Percentiles rank a stretch among this genome's conserved stretches.
phyloP scores from a whole-genome alignment of 30 jellyfish, hydroid and myxozoan genomes.

The Hydra vulgaris region DNA sequence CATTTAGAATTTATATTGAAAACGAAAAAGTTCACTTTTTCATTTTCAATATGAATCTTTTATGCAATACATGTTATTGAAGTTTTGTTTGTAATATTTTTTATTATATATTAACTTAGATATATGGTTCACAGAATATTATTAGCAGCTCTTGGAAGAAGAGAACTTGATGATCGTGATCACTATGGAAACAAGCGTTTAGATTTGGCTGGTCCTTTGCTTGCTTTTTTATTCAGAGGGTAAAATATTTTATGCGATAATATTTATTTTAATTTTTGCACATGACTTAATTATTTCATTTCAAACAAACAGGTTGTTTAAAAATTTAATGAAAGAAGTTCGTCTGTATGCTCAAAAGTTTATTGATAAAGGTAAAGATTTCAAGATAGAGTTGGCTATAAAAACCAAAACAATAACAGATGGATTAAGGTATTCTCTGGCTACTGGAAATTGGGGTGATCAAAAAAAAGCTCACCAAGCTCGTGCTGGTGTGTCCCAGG shows the following conservation, averaged over 20 bases:
- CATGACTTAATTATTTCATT: too few species aligned
- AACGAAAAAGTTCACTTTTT: too few species aligned
- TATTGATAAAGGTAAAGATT: slow-evolving; percentile 94
- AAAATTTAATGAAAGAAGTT: slow-evolving; percentile 87
- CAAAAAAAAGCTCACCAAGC: slow-evolving; percentile 98
- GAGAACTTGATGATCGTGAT: slow-evolving; percentile 99
- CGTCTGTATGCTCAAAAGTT: slow-evolving; percentile 75
- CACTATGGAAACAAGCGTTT: slow-evolving; percentile 98
- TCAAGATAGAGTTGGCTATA: slow-evolving; percentile 82
- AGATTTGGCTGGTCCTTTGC: slow-evolving; percentile 98
- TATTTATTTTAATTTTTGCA: neutral
- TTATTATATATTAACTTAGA: slow-evolving; percentile 22
- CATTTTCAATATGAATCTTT: too few species aligned
- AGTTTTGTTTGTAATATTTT: too few species aligned
- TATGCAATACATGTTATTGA: neutral
- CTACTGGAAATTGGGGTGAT: slow-evolving; percentile 99
- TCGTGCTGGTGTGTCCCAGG: slow-evolving; percentile 99
- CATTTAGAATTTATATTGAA: too few species aligned
- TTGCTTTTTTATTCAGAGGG: slow-evolving; percentile 97
- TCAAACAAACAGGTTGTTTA: slow-evolving; percentile 47
- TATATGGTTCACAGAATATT: slow-evolving; percentile 96
- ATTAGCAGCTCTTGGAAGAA: slow-evolving; percentile 92
- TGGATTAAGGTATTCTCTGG: slow-evolving; percentile 95
- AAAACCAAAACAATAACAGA: slow-evolving; percentile 91
- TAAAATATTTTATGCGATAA: slow-evolving; percentile 3